Evolutionary conservation across 2,113 vertebrate genomes (phyloP).

Genomic region (Pteronura brasiliensis): DNA sequence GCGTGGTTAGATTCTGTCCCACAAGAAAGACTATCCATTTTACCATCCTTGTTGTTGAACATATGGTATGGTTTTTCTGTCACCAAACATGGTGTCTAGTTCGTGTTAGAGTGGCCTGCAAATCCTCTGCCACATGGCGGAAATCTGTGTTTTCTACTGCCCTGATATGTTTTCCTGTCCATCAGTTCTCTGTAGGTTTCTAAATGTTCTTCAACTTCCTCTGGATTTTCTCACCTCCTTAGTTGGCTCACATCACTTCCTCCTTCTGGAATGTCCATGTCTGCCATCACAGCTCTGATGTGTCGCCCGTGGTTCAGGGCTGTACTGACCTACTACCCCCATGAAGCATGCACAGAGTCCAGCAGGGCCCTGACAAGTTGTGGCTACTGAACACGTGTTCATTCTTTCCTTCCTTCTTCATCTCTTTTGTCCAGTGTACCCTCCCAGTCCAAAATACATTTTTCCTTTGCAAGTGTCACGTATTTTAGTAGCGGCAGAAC

Average conservation of each 20-base stretch:
- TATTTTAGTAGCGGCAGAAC: not conserved
- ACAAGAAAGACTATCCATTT: not conserved
- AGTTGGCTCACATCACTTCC: not conserved
- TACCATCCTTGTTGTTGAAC: not conserved
- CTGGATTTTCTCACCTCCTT: not conserved
- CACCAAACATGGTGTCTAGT: not conserved
- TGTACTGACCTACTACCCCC: not conserved
- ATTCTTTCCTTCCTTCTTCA: not conserved
- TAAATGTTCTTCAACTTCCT: not conserved
- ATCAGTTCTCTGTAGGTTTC: rapidly evolving
- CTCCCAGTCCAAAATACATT: not conserved
- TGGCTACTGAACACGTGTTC: rapidly evolving
- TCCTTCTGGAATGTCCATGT: not conserved
- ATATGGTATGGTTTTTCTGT: rapidly evolving
- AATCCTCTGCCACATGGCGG: rapidly evolving
- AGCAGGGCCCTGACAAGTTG: no score
- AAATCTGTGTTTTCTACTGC: not conserved
- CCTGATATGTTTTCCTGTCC: not conserved
- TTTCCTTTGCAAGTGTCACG: not conserved
- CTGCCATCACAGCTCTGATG: not conserved
- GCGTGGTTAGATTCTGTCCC: not conserved
- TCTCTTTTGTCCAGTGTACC: not conserved
- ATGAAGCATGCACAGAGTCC: rapidly evolving
- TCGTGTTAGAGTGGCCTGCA: no score
- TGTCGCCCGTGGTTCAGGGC: rapidly evolving